Evolutionary conservation across 2,797 vertebrate species (phyloP).

Genomic region (Acipenser ruthenus): DNA sequence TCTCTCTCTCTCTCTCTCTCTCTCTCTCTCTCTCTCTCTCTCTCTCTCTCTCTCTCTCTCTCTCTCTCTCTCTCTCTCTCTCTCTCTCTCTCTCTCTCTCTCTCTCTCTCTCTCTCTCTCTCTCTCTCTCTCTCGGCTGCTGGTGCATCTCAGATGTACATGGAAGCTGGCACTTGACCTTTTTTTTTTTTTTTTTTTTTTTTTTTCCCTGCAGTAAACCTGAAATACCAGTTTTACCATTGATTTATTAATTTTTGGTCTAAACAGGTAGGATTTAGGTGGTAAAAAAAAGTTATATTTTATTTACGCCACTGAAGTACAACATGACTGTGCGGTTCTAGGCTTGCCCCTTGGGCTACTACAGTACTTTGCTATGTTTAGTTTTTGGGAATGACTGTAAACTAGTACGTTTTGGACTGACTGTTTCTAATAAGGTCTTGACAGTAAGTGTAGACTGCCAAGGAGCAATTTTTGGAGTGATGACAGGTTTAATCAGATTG

Average conservation of each 20-base stretch:
- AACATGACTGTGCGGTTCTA: too few relatives aligned
- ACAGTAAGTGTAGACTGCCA: too few relatives aligned
- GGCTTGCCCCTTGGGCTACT: too few relatives aligned
- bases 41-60: too few relatives aligned
- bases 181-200: not conserved
- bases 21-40: not conserved
- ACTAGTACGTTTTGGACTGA: too few relatives aligned
- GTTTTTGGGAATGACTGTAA: too few relatives aligned
- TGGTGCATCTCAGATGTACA: not conserved
- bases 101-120: too few relatives aligned
- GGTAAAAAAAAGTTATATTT: not conserved
- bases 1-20: not conserved
- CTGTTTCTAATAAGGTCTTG: too few relatives aligned
- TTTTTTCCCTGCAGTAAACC: not conserved
- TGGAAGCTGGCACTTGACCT: not conserved
- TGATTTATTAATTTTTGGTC: not conserved
- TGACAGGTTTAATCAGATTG: too few relatives aligned
- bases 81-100: not conserved
- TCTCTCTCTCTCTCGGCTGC: slow-evolving; percentile 27
- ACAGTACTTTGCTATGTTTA: too few relatives aligned
- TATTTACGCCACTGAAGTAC: too few relatives aligned
- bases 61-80: slow-evolving; percentile 3
- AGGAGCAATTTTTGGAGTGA: too few relatives aligned
- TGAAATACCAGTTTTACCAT: not conserved
- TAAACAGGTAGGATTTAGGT: slow-evolving; percentile 4